Evolutionary conservation across 2,888 invertebrate genomes (phyloP), one percentile per base, ranked within the genome.

Genomic region (Mesopsocus fuscifrons): DNA sequence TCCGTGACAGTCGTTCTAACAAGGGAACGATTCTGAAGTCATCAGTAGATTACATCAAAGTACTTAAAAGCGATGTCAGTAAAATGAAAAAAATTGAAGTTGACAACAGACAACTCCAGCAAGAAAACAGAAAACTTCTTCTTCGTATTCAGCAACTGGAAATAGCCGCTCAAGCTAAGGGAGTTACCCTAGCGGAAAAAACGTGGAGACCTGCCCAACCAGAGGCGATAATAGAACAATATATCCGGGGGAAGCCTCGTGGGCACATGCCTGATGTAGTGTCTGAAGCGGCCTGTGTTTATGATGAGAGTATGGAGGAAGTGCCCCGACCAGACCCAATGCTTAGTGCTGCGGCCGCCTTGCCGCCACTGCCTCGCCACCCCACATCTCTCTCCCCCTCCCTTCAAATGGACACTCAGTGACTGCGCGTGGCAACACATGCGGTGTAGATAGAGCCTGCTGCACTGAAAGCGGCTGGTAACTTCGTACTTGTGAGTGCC

Each of bases 1-100:
- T 89, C 3, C 67, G 87, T 23, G 88, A 89, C 60, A 82, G 87
- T 33, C 68, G 88, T 22, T 88, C 87, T 11, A 89, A 89, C 61
- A 89, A 89, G 59, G 97, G 97, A 11, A 92, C 94, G 2, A 97
- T 97, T 50, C 67, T 97, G n/a, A 94, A 92, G 63, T 94, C 94
- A 31, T 91, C 92, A 6, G 95, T 95, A 43, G 95, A 97, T 61
- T 97, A 94, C 59, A 92, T 97, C 53, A 82, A 85, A 59, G 77
- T 83, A 48, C 62, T 97, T 44, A 81, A 67, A 51, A 55, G 58
- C 38, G 71, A 71, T 47, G 69, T 82, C 45, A 74, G 77, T 44
- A 68, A 76, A 51, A 65, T 85, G 49, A 78, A 79, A 52, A 77
- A 79, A 52, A 71, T 76, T 52, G 87, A 88, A 55, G 71, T 73